Evolutionary conservation across 2,888 invertebrate genomes (phyloP), one percentile per base, ranked within the genome.

Genomic region (Chrysodeixis includens): DNA sequence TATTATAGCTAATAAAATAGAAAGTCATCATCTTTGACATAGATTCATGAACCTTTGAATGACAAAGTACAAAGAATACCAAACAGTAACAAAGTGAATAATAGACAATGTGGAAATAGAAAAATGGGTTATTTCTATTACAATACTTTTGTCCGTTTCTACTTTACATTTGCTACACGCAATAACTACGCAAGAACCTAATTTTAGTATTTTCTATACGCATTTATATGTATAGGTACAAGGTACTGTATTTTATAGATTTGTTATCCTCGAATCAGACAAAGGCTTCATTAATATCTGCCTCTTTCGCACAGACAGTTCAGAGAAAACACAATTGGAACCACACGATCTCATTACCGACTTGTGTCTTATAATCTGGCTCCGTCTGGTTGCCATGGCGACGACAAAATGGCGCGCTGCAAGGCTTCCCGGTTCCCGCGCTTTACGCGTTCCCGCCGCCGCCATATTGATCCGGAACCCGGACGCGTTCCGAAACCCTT

Each of bases 381-480:
- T 67, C 58, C 35, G 71, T 71, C 71, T 74, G 59, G 87, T 91
- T 81, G 66, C 78, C 80, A 90, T 88, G 75, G 80, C 79, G 79
- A 90, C 88, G 74, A 65, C 82, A 87, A 90, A 78, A 90, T 90
- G 89, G 89, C 88, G 86, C 54, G 58, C 64, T 71, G 30, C 32
- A 66, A 62, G 72, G 76, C 83, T 90, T 90, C 89, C 89, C 91
- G 76, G 82, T 90, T 90, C 89, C 89, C 91, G 91, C 90, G 89
- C 81, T 90, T 90, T 90, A 86, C 71, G 71, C 66, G 20, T 79
- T 78, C 78, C 79, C 83, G 82, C 80, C 82, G 84, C 83, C 82
- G 83, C 85, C 80, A 62, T 87, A 91, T 90, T 86, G 91, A 91
- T 91, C 87, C 71, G 62, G 44, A 59, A 62, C 53, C 40, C 53